Percentiles rank a stretch among this genome's conserved stretches.
Conservation (phyloP, 2,113 vertebrate genomes). For the Sorex fumeus region DNA sequence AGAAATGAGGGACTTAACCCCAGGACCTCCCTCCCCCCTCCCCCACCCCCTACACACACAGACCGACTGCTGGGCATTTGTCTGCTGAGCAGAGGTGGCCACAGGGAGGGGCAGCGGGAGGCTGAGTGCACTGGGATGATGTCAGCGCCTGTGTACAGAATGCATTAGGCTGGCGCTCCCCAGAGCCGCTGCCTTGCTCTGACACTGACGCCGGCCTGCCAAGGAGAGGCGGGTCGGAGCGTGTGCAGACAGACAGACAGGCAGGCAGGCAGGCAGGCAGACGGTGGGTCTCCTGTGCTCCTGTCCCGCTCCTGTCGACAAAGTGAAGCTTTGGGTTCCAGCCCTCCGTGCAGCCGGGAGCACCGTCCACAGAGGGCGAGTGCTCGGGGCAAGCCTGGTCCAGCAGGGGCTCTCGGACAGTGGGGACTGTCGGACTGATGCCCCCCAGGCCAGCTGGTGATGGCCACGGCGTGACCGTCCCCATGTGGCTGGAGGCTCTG, state of each 20-base stretch:
- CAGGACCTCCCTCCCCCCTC: neutral
- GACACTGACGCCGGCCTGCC: neutral
- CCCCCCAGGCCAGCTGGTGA: too few relatives aligned
- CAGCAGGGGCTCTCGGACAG: neutral
- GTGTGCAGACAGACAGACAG: too few relatives aligned
- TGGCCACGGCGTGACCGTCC: neutral
- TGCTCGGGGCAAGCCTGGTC: neutral
- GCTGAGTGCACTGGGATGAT: slow-evolving; percentile 71
- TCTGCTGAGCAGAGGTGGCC: neutral
- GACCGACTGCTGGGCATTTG: neutral
- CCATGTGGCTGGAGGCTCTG: neutral
- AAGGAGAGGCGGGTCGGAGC: slow-evolving; percentile 22
- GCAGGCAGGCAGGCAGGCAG: too few relatives aligned
- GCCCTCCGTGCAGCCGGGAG: neutral
- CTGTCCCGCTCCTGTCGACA: neutral
- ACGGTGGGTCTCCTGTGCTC: too few relatives aligned
- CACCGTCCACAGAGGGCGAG: neutral
- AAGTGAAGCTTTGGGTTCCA: neutral
- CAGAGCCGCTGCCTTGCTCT: neutral
- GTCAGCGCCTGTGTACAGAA: slow-evolving; percentile 74
- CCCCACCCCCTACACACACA: too few relatives aligned
- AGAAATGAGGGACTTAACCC: too few relatives aligned
- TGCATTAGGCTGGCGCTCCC: slow-evolving; percentile 4
- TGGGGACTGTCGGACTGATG: too few relatives aligned
- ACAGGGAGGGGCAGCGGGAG: neutral